phyloP scores from a whole-genome alignment of 2,797 vertebrate genomes.

The Semaprochilodus insignis region DNA sequence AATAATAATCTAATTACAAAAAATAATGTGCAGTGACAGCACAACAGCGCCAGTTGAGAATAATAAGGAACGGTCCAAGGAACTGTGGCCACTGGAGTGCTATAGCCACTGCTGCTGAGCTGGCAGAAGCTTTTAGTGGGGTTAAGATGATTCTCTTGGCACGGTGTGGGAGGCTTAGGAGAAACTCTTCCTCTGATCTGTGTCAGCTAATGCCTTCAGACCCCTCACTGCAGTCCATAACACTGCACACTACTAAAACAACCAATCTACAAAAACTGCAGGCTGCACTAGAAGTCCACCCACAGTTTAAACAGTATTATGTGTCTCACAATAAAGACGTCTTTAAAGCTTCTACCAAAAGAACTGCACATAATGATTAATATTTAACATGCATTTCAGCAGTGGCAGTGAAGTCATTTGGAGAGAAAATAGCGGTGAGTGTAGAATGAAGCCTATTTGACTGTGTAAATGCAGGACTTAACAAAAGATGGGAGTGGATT shows the following conservation, averaged over 20 bases:
- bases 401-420: constrained; percentile 12
- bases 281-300: neutral
- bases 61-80: neutral
- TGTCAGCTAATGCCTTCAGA: constrained; percentile 50
- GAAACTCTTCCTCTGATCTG: constrained; percentile 31
- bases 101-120: neutral
- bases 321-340: constrained; percentile 2
- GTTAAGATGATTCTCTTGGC: constrained; percentile 26
- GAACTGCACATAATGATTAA: neutral
- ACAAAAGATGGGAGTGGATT: constrained; percentile 59
- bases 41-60: neutral
- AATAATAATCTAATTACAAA: neutral
- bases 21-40: neutral
- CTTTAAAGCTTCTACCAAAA: neutral
- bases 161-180: constrained; percentile 30
- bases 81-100: neutral
- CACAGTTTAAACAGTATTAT: constrained; percentile 2
- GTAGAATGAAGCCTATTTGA: constrained; percentile 7
- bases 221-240: neutral
- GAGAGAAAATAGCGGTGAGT: neutral
- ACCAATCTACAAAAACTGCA: neutral
- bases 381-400: neutral
- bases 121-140: constrained; percentile 44
- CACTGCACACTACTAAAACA: neutral
- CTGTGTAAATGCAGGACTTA: constrained; percentile 13